Base-by-base conservation (phyloP, 2,888 invertebrate species). In the Serripes groenlandicus region DNA sequence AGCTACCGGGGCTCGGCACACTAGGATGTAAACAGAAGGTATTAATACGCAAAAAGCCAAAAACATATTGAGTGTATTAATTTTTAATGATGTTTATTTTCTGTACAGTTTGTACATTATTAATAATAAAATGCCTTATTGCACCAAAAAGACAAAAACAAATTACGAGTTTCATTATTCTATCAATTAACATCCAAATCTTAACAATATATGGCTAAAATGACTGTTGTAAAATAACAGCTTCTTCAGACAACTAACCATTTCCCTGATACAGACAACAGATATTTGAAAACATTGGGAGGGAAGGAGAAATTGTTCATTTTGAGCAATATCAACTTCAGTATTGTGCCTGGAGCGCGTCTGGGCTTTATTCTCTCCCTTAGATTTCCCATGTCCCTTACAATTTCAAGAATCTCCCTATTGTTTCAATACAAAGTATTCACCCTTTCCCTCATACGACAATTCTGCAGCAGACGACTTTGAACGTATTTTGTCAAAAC, bases 101-200 rank as follows among this genome's bases (percentile, higher is more conserved):
- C 35, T 66, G 66, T 66, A 66, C 66, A 66, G 66, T 37, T 66
- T 66, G 35, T 66, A 66, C 66, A 66, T 42, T 32, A 62, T 62
- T 42, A 26, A 42, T 42, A 66, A 66, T 66, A 66, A 66, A 66
- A 66, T 66, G 66, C 66, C 42, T 66, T 66, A 66, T 66, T 66
- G 66, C 66, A 66, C 66, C 66, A 66, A 66, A 62, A 4, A 66
- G 35, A 66, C 56, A 56, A 56, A 56, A 49, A 49, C 18, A 49
- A 49, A 49, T 21, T 49, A 49, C 49, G 21, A 21, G 7, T 49
- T 5, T 15, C 21, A 49, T 49, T 49, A 21, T 49, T 49, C 49
- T 49, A 5, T 49, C n/a, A n/a, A n/a, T n/a, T n/a, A 49, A 49
- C 49, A 49, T 15, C 49, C 15, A 49, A 49, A 49, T 49, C 49